Base-by-base conservation (phyloP, 35 echinoderm and acorn worm genomes). In the Lytechinus variegatus region DNA sequence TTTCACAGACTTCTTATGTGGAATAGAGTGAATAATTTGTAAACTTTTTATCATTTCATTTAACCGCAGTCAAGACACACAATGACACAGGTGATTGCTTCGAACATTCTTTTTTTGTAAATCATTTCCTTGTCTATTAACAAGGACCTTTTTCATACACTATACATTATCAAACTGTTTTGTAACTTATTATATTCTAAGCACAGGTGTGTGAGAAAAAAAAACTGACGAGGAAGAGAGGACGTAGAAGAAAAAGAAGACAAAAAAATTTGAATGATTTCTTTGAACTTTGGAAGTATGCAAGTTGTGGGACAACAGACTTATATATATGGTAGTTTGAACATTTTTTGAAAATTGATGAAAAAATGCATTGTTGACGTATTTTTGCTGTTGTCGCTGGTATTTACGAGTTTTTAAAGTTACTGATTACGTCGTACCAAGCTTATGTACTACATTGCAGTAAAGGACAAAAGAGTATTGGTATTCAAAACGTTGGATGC, bases 361-460 rank as follows among this genome's bases (percentile, higher is more conserved):
- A 92, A 54, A 55, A 95, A 58, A 92, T 79, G 95, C 95, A 86
- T 96, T 96, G 51, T 92, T 57, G 54, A 96, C 57, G 27, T 95
- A 96, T 89, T 92, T 56, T 89, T 96, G 95, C 95, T 96, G 86
- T 96, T 96, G 95, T 91, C 91, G 95, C 91, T 96, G 87, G 95
- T 92, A 58, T 92, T 96, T 89, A 56, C 92, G 52, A 92, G 56
- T 96, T 96, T 92, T 28, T 92, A 79, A 92, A 71, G 33, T 93
- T 93, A 57, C 55, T 90, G 88, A 93, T 54, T 54, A 57, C n/a
- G 92, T 93, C 92, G 92, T 93, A 93, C 92, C 54, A 93, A 90
- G 88, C 88, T 52, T 54, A 71, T 12, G 2, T 60, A 60, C 12
- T 79, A 79, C 14, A 79, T 79, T 79, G 14, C 66, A 79, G 66